Base-by-base conservation (phyloP, 2,113 vertebrate species). In the Amphiprion percula region DNA sequence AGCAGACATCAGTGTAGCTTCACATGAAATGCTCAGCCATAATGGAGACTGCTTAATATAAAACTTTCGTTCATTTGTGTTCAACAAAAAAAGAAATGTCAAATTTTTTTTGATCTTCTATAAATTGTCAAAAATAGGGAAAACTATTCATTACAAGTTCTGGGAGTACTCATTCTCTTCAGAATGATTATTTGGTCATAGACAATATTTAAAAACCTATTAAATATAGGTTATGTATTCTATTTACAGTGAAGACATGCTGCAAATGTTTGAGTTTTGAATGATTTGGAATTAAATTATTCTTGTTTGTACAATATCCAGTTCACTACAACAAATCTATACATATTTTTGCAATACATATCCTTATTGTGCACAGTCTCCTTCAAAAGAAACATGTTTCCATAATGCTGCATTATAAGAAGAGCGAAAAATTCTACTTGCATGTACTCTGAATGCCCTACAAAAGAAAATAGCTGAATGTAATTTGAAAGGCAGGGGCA, bases 401-500 rank as follows among this genome's bases (percentile, higher is more conserved):
- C 19, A 52, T 8, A 26, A 55, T 14, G 9, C 53, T 14, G 9
- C 53, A 55, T 3, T 26, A 44, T 8, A 4, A 23, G 3, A 46
- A 10, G 28, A 3, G 52, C 12, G 28, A 28, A 16, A 39, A 24
- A 19, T 50, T 3, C 24, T 21, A 24, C 28, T 30, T n/a, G 44
- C 1, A 4, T 15, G 21, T 16, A n/a, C 7, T 17, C 23, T 50
- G 30, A 60, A 58, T 68, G 37, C 50, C 41, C 15, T 49, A 0
- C 4, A 1, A 47, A 74, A 52, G 50, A 47, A 59, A 64, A 60
- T 33, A 61, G 30, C 30, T 46, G 19, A 56, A 56, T 30, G 4
- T n/a, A 10, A 33, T 68, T 62, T 55, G 33, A 70, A 69, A 55
- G 12, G 24, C 62, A 7, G 2, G 74, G 72, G 70, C 47, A 63